Conservation (phyloP, 2,888 invertebrate species). For the Phortica okadai region DNA sequence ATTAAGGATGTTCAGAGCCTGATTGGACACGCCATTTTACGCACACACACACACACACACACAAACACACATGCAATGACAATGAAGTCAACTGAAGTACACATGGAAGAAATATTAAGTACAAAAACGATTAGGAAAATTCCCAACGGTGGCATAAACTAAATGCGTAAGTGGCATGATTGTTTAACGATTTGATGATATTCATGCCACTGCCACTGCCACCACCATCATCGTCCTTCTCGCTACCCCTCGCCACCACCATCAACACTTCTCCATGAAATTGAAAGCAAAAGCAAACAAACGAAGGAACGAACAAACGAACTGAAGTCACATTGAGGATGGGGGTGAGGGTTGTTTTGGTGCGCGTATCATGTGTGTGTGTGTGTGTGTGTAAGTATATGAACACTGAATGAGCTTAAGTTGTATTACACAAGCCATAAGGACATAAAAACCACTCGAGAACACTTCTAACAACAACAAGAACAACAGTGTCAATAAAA, state of each 20-base stretch:
- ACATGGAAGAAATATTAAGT: background rate
- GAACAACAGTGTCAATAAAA: background rate
- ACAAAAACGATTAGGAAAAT: slow-evolving; percentile 60
- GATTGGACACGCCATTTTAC: too few relatives aligned
- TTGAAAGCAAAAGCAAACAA: too few relatives aligned
- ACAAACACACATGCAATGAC: background rate
- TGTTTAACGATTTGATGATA: slow-evolving; percentile 41
- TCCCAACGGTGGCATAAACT: slow-evolving; percentile 70
- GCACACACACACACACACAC: too few relatives aligned
- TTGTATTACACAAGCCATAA: slow-evolving; percentile 70
- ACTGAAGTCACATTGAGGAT: background rate
- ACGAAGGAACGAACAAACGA: too few relatives aligned
- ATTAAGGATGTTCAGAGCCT: too few relatives aligned
- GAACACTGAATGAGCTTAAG: slow-evolving; percentile 62
- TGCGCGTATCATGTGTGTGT: slow-evolving; percentile 30
- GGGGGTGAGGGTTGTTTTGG: slow-evolving; percentile 1
- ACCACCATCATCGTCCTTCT: too few relatives aligned
- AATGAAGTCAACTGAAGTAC: background rate
- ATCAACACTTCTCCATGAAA: too few relatives aligned
- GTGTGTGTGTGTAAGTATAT: slow-evolving; percentile 15
- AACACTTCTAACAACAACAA: slow-evolving; percentile 55
- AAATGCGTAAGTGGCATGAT: slow-evolving; percentile 71
- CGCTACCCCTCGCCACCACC: background rate
- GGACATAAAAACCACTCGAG: slow-evolving; percentile 69
- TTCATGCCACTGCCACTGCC: slow-evolving; percentile 34